Conservation (phyloP, 2,797 vertebrate genomes). For the Coreius guichenoti region DNA sequence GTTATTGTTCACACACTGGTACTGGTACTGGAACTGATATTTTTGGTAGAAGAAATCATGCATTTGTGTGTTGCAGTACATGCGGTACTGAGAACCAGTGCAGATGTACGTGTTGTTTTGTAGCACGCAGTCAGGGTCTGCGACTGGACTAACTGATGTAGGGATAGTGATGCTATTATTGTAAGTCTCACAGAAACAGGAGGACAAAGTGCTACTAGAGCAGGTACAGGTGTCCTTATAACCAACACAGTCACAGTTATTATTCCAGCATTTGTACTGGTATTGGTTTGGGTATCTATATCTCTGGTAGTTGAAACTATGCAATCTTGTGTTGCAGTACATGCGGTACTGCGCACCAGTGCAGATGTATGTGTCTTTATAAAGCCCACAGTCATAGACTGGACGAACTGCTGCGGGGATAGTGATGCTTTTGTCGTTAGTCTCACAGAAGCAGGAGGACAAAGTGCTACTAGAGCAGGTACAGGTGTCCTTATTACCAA, state of each 20-base stretch:
- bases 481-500: neutral
- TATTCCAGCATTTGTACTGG: fast-evolving
- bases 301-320: neutral
- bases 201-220: neutral
- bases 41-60: neutral
- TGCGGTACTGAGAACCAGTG: neutral
- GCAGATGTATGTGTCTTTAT: neutral
- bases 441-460: neutral
- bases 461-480: neutral
- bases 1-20: neutral
- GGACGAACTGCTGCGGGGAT: neutral
- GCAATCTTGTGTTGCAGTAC: neutral
- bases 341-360: neutral
- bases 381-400: neutral
- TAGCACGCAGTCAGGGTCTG: neutral
- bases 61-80: neutral
- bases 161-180: fast-evolving
- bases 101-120: fast-evolving
- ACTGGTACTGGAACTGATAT: neutral
- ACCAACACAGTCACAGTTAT: neutral
- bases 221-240: neutral
- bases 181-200: neutral
- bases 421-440: neutral
- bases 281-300: neutral
- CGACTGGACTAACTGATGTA: neutral